These are phyloP conservation scores for Orestias chungarensis DNA, from an alignment of 2,797 vertebrate genomes.

Conservation along the genomic window DNA sequence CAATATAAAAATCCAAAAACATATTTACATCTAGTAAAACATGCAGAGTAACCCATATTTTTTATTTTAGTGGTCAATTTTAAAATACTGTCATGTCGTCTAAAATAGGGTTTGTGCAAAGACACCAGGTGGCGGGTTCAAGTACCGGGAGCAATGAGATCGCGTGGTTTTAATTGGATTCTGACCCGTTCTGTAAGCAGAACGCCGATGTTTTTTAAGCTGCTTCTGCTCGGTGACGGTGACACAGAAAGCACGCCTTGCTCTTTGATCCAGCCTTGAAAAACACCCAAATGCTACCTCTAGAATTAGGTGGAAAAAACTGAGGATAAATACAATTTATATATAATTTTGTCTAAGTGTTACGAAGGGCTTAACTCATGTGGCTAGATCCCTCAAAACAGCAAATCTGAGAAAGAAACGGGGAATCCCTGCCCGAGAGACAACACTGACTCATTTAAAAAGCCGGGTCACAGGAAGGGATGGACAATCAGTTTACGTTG, in stretches of 20 bases:
- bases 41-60: conserved; percentile 82
- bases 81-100: conserved; percentile 81
- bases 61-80: conserved; percentile 79
- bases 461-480: conserved; percentile 33
- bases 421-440: conserved; percentile 26
- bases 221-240: conserved; percentile 25
- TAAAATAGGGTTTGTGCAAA: conserved; percentile 84
- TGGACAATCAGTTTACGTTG: conserved; percentile 45
- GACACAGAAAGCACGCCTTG: conserved; percentile 52
- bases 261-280: conserved; percentile 71
- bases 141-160: conserved; percentile 71
- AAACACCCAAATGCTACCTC: conserved; percentile 75
- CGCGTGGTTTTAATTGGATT: conserved; percentile 48
- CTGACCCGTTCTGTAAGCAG: conserved; percentile 36
- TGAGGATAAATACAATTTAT: conserved; percentile 60
- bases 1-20: conserved; percentile 83
- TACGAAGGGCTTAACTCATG: background rate
- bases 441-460: conserved; percentile 38
- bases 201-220: conserved; percentile 32
- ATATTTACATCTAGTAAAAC: conserved; percentile 83
- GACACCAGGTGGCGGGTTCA: conserved; percentile 74
- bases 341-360: conserved; percentile 34
- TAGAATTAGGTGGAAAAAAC: conserved; percentile 42
- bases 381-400: conserved; percentile 54
- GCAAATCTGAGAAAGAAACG: conserved; percentile 8